Evolutionary conservation across 2,113 vertebrate genomes (phyloP), one percentile per base, ranked within the genome.

Genomic region (Pteropus alecto): DNA sequence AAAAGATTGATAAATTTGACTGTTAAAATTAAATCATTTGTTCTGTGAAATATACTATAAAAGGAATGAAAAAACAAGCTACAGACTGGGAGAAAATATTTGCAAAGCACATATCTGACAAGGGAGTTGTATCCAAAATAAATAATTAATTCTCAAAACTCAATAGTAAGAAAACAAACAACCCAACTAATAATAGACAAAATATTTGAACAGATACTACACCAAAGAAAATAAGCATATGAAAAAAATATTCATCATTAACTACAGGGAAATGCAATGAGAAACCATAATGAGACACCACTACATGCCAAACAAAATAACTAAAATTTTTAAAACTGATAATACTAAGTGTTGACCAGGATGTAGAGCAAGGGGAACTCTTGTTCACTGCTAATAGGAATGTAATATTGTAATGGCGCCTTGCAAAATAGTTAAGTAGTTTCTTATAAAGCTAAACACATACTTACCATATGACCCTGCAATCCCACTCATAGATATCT

Each of bases 41-140:
- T 63, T 94, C 81, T 43, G 10, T 76, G 38, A 96, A 85, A 79
- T 63, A 93, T 12, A 90, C 65, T 51, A 38, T 58, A 82, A 73
- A 68, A 35, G 28, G 67, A 87, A 86, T 48, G 41, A 90, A 87
- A 74, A 86, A 11, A 85, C 56, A 90, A 93, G 46, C 86, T 79
- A 90, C 7, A 67, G 26, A 22, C 16, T 70, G 26, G 30, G 41
- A 90, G 73, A 96, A 96, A 90, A 86, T 73, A 96, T 79, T 60
- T 84, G 28, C 60, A 96, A 38, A 85, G 84, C 84, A 77, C 26
- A 48, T 56, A 78, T 71, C 68, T 92, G 70, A 87, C 60, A 81
- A 70, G 92, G 7, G 48, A 89, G 5, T 81, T 38, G 0, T 41
- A 86, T 68, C 41, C 33, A 96, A 76, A 81, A 90, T 46, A 95